Base-by-base conservation (phyloP, 2,113 vertebrate species). In the Athene noctua region DNA sequence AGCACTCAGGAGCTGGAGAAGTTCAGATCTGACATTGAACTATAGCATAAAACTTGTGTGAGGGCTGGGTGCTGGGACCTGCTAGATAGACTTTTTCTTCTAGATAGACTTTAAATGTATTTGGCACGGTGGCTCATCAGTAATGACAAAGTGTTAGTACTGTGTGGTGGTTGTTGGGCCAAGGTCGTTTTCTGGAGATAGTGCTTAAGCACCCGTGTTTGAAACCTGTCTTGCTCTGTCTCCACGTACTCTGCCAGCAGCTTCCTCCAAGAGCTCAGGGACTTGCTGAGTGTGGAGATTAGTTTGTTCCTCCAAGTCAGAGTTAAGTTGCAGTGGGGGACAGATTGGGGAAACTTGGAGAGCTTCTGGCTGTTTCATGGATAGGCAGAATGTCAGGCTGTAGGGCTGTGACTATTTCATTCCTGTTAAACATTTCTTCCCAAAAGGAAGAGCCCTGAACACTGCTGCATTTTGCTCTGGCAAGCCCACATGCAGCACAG, bases 341-440 rank as follows among this genome's bases (percentile, higher is more conserved):
- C 91, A 34, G 73, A n/a, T n/a, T 62, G 92, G 97, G 96, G 88
- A 87, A 97, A 91, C 86, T 91, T 89, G 92, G 91, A 95, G 80
- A 85, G 68, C 83, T 71, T 38, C 72, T 87, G 61, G 65, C 77
- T 84, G 22, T 95, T 93, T 68, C 65, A 58, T 1, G 13, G 65
- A 26, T 19, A 49, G 54, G 80, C n/a, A 49, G 44, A 59, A 59
- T 70, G 49, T 75, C 77, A 58, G 71, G 32, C 93, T 57, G n/a
- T 54, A 66, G 47, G 44, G 34, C 92, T 25, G 30, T 67, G 80
- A 80, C 63, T 10, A 1, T 80, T 92, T 94, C 8, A 38, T 27
- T 75, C 44, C 71, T 58, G 38, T 74, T 67, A 70, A 90, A 27
- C 29, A 4, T 74, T 88, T 86, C 55, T 90, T 27, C 44, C 62